phyloP scores from a whole-genome alignment of 2,888 invertebrate species.

The Drosophila meridionalis region DNA sequence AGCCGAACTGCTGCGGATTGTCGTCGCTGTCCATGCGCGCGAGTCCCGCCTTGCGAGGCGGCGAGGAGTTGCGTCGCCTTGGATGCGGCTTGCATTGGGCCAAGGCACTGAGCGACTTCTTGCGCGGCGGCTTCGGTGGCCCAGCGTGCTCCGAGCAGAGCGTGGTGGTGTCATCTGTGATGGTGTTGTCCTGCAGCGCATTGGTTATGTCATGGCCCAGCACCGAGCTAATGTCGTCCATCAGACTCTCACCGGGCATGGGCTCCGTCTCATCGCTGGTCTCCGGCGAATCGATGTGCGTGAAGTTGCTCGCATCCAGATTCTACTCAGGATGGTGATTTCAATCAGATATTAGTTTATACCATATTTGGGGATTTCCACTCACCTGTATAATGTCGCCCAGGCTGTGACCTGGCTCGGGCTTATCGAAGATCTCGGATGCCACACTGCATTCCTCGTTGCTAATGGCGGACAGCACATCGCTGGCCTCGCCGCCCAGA shows the following conservation, averaged over 20 bases:
- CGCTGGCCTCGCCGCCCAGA: slow-evolving; percentile 84
- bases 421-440: slow-evolving; percentile 88
- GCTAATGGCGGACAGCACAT: slow-evolving; percentile 88
- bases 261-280: slow-evolving; percentile 91
- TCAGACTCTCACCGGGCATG: slow-evolving; percentile 91
- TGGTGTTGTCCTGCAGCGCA: slow-evolving; percentile 89
- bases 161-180: slow-evolving; percentile 90
- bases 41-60: slow-evolving; percentile 83
- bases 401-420: slow-evolving; percentile 69
- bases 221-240: slow-evolving; percentile 92
- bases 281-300: slow-evolving; percentile 94
- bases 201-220: slow-evolving; percentile 89
- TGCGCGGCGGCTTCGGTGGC: slow-evolving; percentile 69
- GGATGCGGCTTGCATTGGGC: slow-evolving; percentile 50
- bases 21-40: slow-evolving; percentile 85
- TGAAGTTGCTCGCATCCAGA: slow-evolving; percentile 86
- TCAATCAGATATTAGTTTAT: background rate
- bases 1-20: slow-evolving; percentile 87
- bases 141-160: slow-evolving; percentile 86
- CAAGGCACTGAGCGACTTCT: slow-evolving; percentile 65
- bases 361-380: background rate
- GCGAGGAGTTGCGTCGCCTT: slow-evolving; percentile 86
- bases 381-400: slow-evolving; percentile 84
- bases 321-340: slow-evolving; percentile 80
- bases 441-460: slow-evolving; percentile 90